Evolutionary conservation across 2,888 invertebrate species (phyloP), one percentile per base, ranked within the genome.

Genomic region (Nudaria mundana): DNA sequence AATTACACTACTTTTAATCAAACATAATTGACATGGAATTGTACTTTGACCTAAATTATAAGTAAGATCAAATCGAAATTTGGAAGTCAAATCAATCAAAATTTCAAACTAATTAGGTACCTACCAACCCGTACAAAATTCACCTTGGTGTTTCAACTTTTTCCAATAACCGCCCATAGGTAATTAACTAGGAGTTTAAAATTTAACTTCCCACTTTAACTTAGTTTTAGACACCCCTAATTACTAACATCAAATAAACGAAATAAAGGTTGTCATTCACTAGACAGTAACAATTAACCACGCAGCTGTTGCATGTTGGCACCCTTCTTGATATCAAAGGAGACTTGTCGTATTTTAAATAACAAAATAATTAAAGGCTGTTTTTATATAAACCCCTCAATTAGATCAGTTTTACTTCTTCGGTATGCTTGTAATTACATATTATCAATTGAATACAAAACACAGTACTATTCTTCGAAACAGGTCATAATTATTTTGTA

Each of bases 81-180:
- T 47, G 37, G 18, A 61, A 60, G 52, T 47, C 56, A 58, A 67
- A 74, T 71, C 69, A 74, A 75, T 75, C 69, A 72, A 70, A 68
- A 65, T 63, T 71, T 63, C 44, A 62, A 63, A 60, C 52, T 54
- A 70, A 62, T 69, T 20, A 20, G 8, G 8, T 63, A 62, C 44
- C 28, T 44, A 48, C 53, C 41, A 55, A 55, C 45, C 48, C 40
- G 25, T 25, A 30, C 29, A 45, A 22, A 56, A 34, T 52, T 54
- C 63, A 69, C 63, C 63, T 67, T 62, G 48, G 40, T 55, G 41
- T 45, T 30, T 35, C 25, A 69, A 72, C 56, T 68, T 71, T 71
- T 66, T 59, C 60, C 50, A 65, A 67, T 65, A 67, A 60, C 58
- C 63, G 61, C 64, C 60, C 50, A 51, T 54, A 59, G 52, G 49